Evolutionary conservation across 1,140 invertebrate genomes (phyloP), one percentile per base, ranked within the genome.

Genomic region (Maniola jurtina): DNA sequence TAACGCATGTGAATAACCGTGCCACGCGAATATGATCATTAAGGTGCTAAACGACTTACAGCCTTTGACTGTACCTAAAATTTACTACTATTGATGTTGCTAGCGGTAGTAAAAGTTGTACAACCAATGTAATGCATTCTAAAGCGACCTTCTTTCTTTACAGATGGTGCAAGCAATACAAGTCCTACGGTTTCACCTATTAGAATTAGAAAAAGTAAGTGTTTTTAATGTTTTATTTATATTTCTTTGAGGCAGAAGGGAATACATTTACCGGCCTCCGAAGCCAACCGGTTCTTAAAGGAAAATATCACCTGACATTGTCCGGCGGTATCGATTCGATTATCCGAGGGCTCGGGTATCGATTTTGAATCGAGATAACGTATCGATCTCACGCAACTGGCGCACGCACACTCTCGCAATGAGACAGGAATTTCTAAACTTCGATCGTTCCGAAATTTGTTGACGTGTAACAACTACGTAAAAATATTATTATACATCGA

Each of bases 111-210:
- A 13, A 45, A 45, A 45, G 7, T 38, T 38, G 10, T 40, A 9
- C 38, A 9, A 40, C 38, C 16, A 54, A 60, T 64, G 47, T 50
- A 42, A 42, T 6, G 50, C 16, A 54, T 55, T 61, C 42, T 77
- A 68, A 70, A 36, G 40, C 15, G 47, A 60, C 40, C 56, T 64
- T 67, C 57, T 94, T 92, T 92, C 85, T 83, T 96, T 97, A 76
- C 96, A 99, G 98, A 99, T 99, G 99, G 98, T 99, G 89, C 99
- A 99, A 95, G 98, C 99, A 90, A 99, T 99, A 93, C 99, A 99
- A 95, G 99, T 99, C 83, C 95, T 99, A 92, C 96, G 99, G 93
- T 99, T 99, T 97, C 99, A 99, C 94, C 95, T 99, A 91, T 95
- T 99, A 94, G 99, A 99, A 94, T 95, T 99, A 93, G 99, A 99